Conservation (phyloP, 2,797 vertebrate genomes). For the Oryzias sinensis region DNA sequence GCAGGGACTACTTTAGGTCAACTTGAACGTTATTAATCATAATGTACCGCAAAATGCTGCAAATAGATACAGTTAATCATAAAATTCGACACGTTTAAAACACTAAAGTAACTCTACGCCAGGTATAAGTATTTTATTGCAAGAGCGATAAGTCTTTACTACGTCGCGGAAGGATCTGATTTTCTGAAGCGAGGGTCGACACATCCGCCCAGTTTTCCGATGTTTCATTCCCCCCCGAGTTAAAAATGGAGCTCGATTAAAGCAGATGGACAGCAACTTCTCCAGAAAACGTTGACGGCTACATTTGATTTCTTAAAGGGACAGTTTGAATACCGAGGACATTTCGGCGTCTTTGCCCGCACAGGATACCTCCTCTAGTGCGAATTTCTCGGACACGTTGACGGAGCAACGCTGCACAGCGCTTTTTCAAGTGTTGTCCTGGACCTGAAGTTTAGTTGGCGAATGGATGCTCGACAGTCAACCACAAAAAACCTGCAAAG, state of each 20-base stretch:
- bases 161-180: slow-evolving; percentile 81
- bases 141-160: slow-evolving; percentile 60
- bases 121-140: slow-evolving; percentile 1
- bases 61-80: fast-evolving
- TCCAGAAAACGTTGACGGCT: slow-evolving; percentile 46
- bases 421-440: slow-evolving; percentile 74
- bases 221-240: slow-evolving; percentile 73
- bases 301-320: slow-evolving; percentile 13
- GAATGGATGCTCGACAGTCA: slow-evolving; percentile 76
- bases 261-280: slow-evolving; percentile 78
- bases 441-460: slow-evolving; percentile 70
- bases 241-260: slow-evolving; percentile 86
- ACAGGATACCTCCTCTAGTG: slow-evolving; percentile 42
- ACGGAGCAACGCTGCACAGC: slow-evolving; percentile 66
- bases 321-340: slow-evolving; percentile 1
- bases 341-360: slow-evolving; percentile 35
- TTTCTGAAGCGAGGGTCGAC: slow-evolving; percentile 75
- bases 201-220: slow-evolving; percentile 87
- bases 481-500: slow-evolving; percentile 69
- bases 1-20: slow-evolving; percentile 75
- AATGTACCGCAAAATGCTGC: not conserved
- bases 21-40: slow-evolving; percentile 32
- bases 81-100: not conserved
- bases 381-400: slow-evolving; percentile 64
- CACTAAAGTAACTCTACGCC: not conserved